Evolutionary conservation across 1,140 invertebrate species (phyloP), one percentile per base, ranked within the genome.

Genomic region (Aphaenogaster ashmeadi): DNA sequence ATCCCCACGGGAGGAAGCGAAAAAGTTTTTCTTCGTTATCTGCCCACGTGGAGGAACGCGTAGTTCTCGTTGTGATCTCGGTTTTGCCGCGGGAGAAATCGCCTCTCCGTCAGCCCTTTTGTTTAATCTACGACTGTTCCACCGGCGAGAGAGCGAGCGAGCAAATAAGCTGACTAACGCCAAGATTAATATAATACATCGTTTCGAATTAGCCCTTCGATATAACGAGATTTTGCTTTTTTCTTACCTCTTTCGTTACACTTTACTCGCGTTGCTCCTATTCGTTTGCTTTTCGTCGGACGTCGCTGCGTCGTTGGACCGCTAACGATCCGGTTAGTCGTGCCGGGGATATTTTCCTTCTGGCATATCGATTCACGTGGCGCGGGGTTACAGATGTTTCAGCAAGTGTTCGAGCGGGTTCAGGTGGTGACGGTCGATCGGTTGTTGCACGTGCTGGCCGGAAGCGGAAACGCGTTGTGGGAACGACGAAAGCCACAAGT

Each of bases 401-500:
- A 58, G 72, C 66, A 90, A 91, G 60, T 87, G 85, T 89, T 58
- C 50, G 47, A 78, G 54, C 60, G 27, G 38, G 60, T 74, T 89
- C 88, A 87, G 83, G 91, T 92, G 92, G 88, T 86, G 89, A 90
- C 88, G 90, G 77, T 77, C 85, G 89, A 92, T 93, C 86, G 89
- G 88, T 86, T 77, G 86, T 75, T 87, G 89, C 93, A 94, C 92
- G 93, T 94, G 93, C 33, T 72, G 69, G 74, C 92, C 93, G 93
- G 93, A 94, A 94, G 92, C 93, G 93, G 93, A 94, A 93, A 92
- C 87, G 91, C 90, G 81, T 60, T 91, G 89, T 93, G 93, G 90
- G 93, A 93, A 93, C 81, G 89, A 67, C 67, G 85, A 91, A 89
- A 88, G 90, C 87, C 81, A 90, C 92, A 92, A 93, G 89, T 92